phyloP scores from a whole-genome alignment of 2,888 invertebrate genomes.

The Poecilus cupreus region DNA sequence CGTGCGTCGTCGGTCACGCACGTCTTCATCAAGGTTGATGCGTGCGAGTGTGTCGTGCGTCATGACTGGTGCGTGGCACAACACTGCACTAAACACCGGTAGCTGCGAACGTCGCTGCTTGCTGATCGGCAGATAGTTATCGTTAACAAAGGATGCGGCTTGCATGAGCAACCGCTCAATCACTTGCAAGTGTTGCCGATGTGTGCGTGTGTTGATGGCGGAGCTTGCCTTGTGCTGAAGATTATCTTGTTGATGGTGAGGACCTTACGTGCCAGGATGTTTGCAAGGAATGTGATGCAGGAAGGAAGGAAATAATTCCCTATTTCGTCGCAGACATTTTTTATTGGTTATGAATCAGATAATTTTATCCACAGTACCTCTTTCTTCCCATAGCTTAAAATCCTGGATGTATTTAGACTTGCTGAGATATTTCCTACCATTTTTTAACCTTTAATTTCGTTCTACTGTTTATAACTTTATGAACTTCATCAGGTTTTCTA shows the following conservation, averaged over 20 bases:
- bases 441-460: too few relatives aligned
- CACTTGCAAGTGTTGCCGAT: not conserved
- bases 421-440: too few relatives aligned
- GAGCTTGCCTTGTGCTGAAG: not conserved
- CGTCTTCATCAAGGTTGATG: not conserved
- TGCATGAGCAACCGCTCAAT: constrained; percentile 28
- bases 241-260: not conserved
- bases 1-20: not conserved
- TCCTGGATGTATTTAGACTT: too few relatives aligned
- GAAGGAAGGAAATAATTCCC: too few relatives aligned
- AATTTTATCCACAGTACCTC: too few relatives aligned
- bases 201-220: not conserved
- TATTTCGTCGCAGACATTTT: too few relatives aligned
- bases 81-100: not conserved
- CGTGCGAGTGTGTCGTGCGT: not conserved
- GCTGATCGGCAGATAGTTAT: constrained; percentile 26
- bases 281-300: not conserved
- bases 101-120: not conserved
- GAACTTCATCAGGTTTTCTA: too few relatives aligned
- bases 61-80: too few relatives aligned
- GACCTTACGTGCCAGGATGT: not conserved
- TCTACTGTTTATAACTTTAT: too few relatives aligned
- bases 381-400: too few relatives aligned
- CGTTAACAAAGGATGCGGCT: constrained; percentile 26
- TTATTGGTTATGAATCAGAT: too few relatives aligned